Evolutionary conservation across 2,113 vertebrate genomes (phyloP).

Genomic region (Crotalus horridus): DNA sequence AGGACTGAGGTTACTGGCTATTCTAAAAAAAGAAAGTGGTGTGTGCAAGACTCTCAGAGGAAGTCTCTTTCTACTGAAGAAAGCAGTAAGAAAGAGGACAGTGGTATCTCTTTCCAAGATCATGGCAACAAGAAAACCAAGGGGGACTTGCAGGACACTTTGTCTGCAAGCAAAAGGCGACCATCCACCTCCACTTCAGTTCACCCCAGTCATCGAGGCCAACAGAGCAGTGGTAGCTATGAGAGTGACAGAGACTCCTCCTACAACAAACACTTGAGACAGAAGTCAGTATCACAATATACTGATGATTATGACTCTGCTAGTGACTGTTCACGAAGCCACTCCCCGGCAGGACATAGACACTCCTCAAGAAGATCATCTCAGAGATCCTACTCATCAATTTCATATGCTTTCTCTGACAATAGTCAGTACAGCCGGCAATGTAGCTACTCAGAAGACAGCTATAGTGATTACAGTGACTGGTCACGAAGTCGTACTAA

Average conservation of each 20-base stretch:
- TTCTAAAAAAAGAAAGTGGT: conserved; percentile 72
- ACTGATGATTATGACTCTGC: conserved; percentile 86
- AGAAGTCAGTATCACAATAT: conserved; percentile 79
- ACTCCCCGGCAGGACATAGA: conserved; percentile 74
- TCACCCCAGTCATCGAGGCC: conserved; percentile 52
- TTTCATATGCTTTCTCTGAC: conserved; percentile 86
- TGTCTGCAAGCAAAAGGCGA: conserved; percentile 60
- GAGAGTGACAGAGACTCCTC: conserved; percentile 84
- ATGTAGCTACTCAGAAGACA: conserved; percentile 86
- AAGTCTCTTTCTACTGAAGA: conserved; percentile 77
- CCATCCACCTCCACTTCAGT: conserved; percentile 56
- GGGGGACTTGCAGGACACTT: conserved; percentile 40
- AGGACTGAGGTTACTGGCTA: conserved; percentile 57
- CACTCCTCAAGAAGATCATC: conserved; percentile 75
- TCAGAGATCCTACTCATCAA: conserved; percentile 86
- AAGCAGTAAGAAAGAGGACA: conserved; percentile 73
- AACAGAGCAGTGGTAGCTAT: conserved; percentile 77
- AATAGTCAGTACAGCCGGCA: conserved; percentile 83
- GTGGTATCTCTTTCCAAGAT: conserved; percentile 59
- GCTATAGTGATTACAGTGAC: conserved; percentile 92
- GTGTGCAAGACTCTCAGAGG: conserved; percentile 74
- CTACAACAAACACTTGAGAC: conserved; percentile 71
- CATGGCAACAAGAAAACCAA: conserved; percentile 64
- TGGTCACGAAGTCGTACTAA: conserved; percentile 77
- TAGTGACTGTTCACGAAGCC: conserved; percentile 82